Evolutionary conservation across 53 echinoderm and acorn worm genomes (phyloP).

Genomic region (Crossaster papposus): DNA sequence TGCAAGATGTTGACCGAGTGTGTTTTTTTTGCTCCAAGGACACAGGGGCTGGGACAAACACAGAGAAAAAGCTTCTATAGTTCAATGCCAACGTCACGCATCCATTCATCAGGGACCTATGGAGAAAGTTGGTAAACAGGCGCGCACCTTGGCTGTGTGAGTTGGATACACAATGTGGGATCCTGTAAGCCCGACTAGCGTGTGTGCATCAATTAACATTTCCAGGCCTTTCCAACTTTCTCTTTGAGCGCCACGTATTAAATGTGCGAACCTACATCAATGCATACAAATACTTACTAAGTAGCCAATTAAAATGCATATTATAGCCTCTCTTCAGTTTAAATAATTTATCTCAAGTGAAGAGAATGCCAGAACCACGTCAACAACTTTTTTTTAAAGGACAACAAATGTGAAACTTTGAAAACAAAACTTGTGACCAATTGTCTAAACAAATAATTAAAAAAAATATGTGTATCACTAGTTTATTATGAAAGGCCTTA

Average conservation of each 20-base stretch:
- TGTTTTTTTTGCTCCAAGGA: not conserved
- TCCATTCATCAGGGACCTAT: slow-evolving; percentile 28
- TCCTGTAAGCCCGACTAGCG: not conserved
- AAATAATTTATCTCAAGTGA: not conserved
- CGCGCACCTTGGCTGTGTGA: not conserved
- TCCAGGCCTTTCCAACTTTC: not conserved
- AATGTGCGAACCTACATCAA: not conserved
- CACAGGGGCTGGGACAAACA: not conserved
- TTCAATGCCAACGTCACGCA: slow-evolving; percentile 49
- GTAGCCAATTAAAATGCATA: too few relatives aligned
- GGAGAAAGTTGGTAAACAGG: slow-evolving; percentile 15
- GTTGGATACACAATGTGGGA: not conserved
- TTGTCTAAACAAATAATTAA: not conserved
- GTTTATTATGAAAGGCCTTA: too few relatives aligned
- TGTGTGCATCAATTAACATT: slow-evolving; percentile 39
- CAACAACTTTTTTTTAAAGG: not conserved
- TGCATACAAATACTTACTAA: not conserved
- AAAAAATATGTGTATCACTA: too few relatives aligned
- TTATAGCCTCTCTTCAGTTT: not conserved
- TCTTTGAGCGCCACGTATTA: not conserved
- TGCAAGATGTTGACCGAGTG: slow-evolving; percentile 7
- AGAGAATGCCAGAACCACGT: not conserved
- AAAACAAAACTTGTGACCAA: not conserved
- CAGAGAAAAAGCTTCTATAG: slow-evolving; percentile 1
- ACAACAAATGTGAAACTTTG: not conserved